Conservation (phyloP, 2,888 invertebrate species). For the Cinara cedri region DNA sequence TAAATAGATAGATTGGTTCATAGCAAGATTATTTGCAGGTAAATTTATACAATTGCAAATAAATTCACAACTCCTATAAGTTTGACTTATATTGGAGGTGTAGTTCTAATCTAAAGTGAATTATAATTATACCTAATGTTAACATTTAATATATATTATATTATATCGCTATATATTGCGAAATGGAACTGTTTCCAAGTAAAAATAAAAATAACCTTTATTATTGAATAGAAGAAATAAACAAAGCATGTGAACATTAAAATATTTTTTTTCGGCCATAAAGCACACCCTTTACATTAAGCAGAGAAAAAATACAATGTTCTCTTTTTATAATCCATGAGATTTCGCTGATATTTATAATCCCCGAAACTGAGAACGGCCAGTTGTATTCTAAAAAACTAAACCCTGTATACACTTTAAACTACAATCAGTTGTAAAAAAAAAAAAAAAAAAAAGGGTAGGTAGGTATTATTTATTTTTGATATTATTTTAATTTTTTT, state of each 20-base stretch:
- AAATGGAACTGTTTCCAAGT: background rate
- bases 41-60: too few species aligned
- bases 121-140: too few species aligned
- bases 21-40: too few species aligned
- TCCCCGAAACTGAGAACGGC: slow-evolving; percentile 43
- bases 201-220: slow-evolving; percentile 31
- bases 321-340: slow-evolving; percentile 24
- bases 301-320: background rate
- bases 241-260: slow-evolving; percentile 34
- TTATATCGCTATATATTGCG: background rate
- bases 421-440: slow-evolving; percentile 40
- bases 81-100: too few species aligned
- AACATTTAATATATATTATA: background rate
- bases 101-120: too few species aligned
- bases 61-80: too few species aligned
- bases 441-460: slow-evolving; percentile 9
- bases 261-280: slow-evolving; percentile 2
- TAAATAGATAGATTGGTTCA: too few species aligned
- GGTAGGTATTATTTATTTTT: slow-evolving; percentile 32
- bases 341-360: slow-evolving; percentile 37
- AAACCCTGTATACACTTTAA: slow-evolving; percentile 35
- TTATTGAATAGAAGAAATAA: slow-evolving; percentile 31
- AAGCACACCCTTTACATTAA: slow-evolving; percentile 24
- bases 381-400: background rate
- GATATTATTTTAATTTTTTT: slow-evolving; percentile 49